phyloP scores from a whole-genome alignment of 1,140 invertebrate genomes.

The Trichoplusia ni region DNA sequence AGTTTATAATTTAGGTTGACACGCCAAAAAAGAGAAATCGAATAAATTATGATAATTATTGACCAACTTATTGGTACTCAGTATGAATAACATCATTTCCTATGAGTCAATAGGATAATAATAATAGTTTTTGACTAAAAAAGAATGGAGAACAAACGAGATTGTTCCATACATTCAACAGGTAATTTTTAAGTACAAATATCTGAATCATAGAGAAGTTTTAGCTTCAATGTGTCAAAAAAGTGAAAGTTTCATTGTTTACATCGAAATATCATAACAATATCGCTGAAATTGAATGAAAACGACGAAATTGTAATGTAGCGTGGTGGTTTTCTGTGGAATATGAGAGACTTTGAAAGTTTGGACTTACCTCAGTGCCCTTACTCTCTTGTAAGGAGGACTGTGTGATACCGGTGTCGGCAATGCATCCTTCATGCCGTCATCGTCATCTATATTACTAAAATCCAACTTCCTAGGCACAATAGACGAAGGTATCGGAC shows the following conservation, averaged over 20 bases:
- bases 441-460: conserved; percentile 67
- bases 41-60: no score
- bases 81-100: no score
- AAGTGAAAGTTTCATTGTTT: conserved; percentile 24
- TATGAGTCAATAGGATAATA: no score
- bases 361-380: conserved; percentile 85
- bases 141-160: no score
- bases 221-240: no score
- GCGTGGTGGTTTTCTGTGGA: conserved; percentile 18
- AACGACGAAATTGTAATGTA: background rate
- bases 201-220: no score
- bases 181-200: no score
- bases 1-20: no score
- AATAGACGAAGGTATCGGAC: conserved; percentile 70
- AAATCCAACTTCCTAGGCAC: conserved; percentile 77
- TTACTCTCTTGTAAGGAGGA: conserved; percentile 91
- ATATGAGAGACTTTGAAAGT: background rate
- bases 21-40: no score
- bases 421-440: conserved; percentile 54
- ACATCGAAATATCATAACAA: background rate
- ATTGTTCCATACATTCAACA: no score
- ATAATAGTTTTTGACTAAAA: no score
- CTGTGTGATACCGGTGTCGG: conserved; percentile 63
- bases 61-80: no score
- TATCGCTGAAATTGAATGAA: background rate